Evolutionary conservation across 2,888 invertebrate genomes (phyloP).

Genomic region (Ormyrus thymus): DNA sequence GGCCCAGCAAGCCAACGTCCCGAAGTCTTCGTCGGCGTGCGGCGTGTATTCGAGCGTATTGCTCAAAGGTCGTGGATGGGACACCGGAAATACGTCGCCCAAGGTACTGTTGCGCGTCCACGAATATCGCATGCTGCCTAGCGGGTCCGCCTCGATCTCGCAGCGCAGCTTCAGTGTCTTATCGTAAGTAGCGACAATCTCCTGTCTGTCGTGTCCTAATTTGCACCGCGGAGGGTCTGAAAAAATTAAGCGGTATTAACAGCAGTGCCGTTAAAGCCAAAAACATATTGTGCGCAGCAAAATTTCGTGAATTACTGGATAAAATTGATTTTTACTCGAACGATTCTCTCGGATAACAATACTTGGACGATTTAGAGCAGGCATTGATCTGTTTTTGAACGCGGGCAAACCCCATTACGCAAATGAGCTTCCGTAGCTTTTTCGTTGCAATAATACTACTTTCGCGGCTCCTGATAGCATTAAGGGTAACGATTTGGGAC

Average conservation of each 20-base stretch:
- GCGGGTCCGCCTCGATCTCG: constrained; percentile 88
- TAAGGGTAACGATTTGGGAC: no score
- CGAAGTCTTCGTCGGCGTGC: constrained; percentile 80
- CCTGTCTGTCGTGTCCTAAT: constrained; percentile 82
- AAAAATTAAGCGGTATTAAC: not conserved
- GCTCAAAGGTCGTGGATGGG: constrained; percentile 78
- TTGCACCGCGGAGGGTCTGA: constrained; percentile 87
- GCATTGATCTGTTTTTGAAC: no score
- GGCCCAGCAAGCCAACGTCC: constrained; percentile 92
- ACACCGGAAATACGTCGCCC: constrained; percentile 83
- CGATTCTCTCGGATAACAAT: no score
- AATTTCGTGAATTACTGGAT: no score
- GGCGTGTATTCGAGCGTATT: constrained; percentile 79
- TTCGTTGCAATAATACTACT: no score
- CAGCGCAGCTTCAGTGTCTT: constrained; percentile 86
- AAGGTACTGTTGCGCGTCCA: constrained; percentile 91
- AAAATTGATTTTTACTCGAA: no score
- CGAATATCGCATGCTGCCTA: constrained; percentile 83
- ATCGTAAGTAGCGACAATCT: constrained; percentile 84
- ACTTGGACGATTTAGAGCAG: no score
- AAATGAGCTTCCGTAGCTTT: no score
- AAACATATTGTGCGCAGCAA: no score
- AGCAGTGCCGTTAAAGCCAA: no score
- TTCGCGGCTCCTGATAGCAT: no score
- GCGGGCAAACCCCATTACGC: no score